These are phyloP conservation scores for Gallinago paraguaiae DNA, from an alignment of 2,113 vertebrate genomes.

Conservation along the genomic window DNA sequence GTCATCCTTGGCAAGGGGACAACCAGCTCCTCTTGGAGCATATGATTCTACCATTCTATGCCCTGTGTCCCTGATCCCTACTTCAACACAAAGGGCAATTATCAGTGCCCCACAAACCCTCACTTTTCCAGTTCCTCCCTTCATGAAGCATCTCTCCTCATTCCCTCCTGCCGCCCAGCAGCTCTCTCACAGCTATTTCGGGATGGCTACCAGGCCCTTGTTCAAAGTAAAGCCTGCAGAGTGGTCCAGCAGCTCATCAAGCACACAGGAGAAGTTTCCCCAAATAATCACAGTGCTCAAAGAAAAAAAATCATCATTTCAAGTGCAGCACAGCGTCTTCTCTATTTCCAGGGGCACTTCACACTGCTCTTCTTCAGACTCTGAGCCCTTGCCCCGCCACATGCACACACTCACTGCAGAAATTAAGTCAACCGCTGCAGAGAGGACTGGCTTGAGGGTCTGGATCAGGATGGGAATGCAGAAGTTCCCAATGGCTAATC, in stretches of 20 bases:
- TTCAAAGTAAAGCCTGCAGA: not conserved
- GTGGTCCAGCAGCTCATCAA: not conserved
- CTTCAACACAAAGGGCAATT: not conserved
- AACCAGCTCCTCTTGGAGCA: not conserved
- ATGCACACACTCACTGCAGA: not conserved
- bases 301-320: not conserved
- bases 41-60: not conserved
- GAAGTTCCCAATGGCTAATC: not conserved
- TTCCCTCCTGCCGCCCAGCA: not conserved
- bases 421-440: not conserved
- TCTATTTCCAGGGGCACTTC: not conserved
- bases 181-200: not conserved
- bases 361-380: not conserved
- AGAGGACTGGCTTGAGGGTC: not conserved
- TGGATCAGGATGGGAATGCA: not conserved
- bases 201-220: not conserved
- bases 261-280: not conserved
- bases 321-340: not conserved
- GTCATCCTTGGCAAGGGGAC: not conserved
- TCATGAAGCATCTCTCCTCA: not conserved
- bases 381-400: not conserved
- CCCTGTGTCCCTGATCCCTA: not conserved
- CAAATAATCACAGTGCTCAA: not conserved
- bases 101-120: not conserved
- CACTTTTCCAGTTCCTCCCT: not conserved